These are phyloP conservation scores for chimpanzee (Pan troglodytes) DNA, from an alignment of 2,113 vertebrate genomes.

Conservation along the genomic window DNA sequence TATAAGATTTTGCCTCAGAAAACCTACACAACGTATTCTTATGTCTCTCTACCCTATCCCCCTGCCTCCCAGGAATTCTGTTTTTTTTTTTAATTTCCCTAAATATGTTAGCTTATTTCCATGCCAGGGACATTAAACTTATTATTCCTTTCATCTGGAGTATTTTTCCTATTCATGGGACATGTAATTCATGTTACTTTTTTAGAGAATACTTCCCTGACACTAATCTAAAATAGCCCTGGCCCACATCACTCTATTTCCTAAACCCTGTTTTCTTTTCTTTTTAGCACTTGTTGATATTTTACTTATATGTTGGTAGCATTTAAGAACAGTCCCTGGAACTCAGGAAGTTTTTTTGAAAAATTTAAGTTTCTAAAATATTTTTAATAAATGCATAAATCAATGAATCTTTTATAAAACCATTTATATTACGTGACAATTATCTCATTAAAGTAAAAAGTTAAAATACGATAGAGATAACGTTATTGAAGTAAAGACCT, in stretches of 20 bases:
- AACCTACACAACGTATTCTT: background rate
- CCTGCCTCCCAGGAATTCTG: background rate
- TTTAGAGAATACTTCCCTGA: background rate
- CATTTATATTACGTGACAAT: background rate
- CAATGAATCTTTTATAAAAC: background rate
- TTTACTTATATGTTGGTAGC: background rate
- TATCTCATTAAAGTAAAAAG: background rate
- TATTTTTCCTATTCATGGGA: background rate
- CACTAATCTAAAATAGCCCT: background rate
- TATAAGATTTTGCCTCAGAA: background rate
- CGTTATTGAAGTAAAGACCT: background rate
- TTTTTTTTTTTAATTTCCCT: background rate
- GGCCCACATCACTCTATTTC: background rate
- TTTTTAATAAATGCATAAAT: conserved; percentile 2
- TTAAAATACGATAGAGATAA: background rate
- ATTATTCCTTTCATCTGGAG: background rate
- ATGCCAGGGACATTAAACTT: background rate
- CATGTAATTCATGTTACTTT: background rate
- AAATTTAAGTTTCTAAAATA: background rate
- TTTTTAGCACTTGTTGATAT: background rate
- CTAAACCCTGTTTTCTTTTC: background rate
- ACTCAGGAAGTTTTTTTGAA: background rate
- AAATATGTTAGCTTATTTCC: background rate
- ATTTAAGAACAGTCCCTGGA: background rate
- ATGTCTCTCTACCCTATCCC: background rate